A percentile compares a stretch with the other conserved stretches of the same genome.
Conservation (phyloP, 2,888 invertebrate species). For the Malacosoma neustria region DNA sequence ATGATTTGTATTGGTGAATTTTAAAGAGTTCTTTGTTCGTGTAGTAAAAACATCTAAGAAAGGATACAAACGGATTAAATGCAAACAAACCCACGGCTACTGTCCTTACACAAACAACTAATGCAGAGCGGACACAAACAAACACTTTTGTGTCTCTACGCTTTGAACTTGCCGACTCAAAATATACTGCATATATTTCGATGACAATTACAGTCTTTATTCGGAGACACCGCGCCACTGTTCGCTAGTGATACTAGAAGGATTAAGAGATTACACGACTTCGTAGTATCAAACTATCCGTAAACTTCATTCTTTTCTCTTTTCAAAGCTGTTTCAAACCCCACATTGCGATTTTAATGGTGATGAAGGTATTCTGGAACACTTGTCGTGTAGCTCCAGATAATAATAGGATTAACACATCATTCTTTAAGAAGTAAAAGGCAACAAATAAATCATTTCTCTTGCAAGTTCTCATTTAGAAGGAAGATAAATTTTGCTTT, state of each 20-base stretch:
- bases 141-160: slow-evolving; percentile 46
- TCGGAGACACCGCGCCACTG: slow-evolving; percentile 31
- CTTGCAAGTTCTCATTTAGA: too few species aligned
- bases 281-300: slow-evolving; percentile 45
- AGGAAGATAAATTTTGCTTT: too few species aligned
- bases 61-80: slow-evolving; percentile 64
- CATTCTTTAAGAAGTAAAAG: too few species aligned
- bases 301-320: slow-evolving; percentile 37
- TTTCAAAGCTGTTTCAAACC: slow-evolving; percentile 16
- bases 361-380: too few species aligned
- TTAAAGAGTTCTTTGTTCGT: slow-evolving; percentile 27
- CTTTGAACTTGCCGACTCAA: slow-evolving; percentile 15
- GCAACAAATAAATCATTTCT: too few species aligned
- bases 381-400: too few species aligned
- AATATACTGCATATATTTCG: slow-evolving; percentile 27
- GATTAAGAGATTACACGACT: slow-evolving; percentile 58
- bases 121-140: slow-evolving; percentile 61
- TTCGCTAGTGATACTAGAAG: slow-evolving; percentile 49
- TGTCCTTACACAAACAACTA: slow-evolving; percentile 56
- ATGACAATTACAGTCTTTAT: slow-evolving; percentile 52
- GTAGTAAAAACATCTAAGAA: slow-evolving; percentile 47
- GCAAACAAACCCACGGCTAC: slow-evolving; percentile 57
- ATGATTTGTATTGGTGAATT: slow-evolving; percentile 5
- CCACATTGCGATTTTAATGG: slow-evolving; percentile 6
- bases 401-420: too few species aligned